Evolutionary conservation across 2,888 invertebrate species (phyloP).

Genomic region (Eutolmus rufibarbis): DNA sequence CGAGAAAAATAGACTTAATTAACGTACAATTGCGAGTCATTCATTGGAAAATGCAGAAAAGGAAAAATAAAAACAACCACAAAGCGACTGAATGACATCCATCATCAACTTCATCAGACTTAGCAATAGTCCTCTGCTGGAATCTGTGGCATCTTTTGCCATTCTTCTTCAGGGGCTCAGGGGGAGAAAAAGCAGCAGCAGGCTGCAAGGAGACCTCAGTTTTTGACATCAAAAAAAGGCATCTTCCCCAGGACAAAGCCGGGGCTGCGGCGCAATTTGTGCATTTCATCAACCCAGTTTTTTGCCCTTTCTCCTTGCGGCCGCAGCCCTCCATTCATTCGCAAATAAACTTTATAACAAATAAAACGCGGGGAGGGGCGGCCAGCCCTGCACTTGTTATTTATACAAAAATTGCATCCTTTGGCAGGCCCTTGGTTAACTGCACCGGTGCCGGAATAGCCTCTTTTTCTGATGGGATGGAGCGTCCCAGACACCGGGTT

Average conservation of each 20-base stretch:
- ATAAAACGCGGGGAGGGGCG: neutral
- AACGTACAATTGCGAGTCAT: neutral
- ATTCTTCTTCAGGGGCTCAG: neutral
- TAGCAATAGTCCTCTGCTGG: neutral
- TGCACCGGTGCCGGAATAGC: neutral
- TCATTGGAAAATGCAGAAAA: neutral
- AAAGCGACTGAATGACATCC: neutral
- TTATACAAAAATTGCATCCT: conserved; percentile 27
- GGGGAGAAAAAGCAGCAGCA: neutral
- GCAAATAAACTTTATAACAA: neutral
- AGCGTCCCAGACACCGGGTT: neutral
- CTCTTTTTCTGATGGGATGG: neutral
- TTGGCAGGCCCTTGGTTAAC: conserved; percentile 19
- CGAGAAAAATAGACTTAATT: neutral
- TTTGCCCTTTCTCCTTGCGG: neutral
- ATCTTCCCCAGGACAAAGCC: neutral
- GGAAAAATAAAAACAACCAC: neutral
- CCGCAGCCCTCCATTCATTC: neutral
- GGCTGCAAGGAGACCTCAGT: neutral
- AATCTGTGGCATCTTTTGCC: neutral
- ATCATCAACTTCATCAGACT: neutral
- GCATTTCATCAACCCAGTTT: conserved; percentile 38
- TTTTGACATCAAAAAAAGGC: conserved; percentile 22
- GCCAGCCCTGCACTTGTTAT: neutral
- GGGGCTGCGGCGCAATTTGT: neutral